Evolutionary conservation across 2,113 vertebrate species (phyloP), one percentile per base, ranked within the genome.

Genomic region (Paradoxurus hermaphroditus): DNA sequence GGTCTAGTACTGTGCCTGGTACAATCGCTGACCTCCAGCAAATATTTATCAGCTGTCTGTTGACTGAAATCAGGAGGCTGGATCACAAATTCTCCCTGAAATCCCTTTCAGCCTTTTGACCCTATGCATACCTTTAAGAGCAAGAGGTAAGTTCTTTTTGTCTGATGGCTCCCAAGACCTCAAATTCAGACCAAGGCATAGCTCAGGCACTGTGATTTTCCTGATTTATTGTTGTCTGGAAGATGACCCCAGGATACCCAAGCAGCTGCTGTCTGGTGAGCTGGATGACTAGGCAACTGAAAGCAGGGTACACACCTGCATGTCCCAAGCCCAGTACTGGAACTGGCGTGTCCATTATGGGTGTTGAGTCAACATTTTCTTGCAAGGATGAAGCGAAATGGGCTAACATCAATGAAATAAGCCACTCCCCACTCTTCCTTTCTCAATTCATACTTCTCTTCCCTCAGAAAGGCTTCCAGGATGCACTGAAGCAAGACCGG

Each of bases 401-500:
- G 27, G 44, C 10, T 36, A 56, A 5, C 1, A 10, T 18, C 34
- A 31, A 25, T 62, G 46, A 70, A 70, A 36, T 14, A 56, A 86
- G 18, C 9, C 2, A 13, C 5, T 21, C 9, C 70, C 16, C 15
- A 31, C 6, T 31, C 29, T 6, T 73, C 46, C 31, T 73, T 53
- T 27, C 25, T 92, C 89, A 82, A 23, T 36, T n/a, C 36, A 23
- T 14, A 27, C 36, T 34, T 5, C 21, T 49, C n/a, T 10, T 10
- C 5, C 39, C 51, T 93, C 56, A 44, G 23, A 90, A 68, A 59
- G 79, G n/a, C 7, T 90, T 73, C 82, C 46, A 79, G 31, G 79
- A 90, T 12, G 62, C 68, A 51, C 46, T 77, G 81, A 90, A 92
- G 73, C 81, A 90, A 85, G 68, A 86, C 53, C 62, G 67, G 49